Base-by-base conservation (phyloP, 2,113 vertebrate genomes). In the Paradisaea rubra region DNA sequence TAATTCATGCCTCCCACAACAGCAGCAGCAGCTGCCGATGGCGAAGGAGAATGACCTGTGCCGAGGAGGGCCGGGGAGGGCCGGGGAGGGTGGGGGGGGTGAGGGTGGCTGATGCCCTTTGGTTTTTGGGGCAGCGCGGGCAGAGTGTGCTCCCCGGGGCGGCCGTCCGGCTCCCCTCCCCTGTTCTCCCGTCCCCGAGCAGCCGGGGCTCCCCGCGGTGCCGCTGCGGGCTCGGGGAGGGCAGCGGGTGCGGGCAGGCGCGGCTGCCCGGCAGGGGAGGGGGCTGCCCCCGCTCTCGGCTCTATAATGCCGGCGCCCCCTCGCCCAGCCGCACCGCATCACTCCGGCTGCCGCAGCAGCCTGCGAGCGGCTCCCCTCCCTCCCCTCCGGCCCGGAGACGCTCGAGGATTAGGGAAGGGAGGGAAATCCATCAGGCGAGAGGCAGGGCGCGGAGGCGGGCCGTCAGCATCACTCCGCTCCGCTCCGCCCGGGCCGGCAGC, bases 341-440 rank as follows among this genome's bases (percentile, higher is more conserved):
- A 28, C 42, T 71, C 65, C 2, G 1, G 24, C 65, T 21, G 91
- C 87, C 14, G 49, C n/a, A 42, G 30, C 53, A 42, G 41, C 16
- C 12, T 7, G 31, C 11, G 18, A 13, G 45, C 30, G 33, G 44
- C 60, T 33, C 47, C 35, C 7, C 41, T 61, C 35, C 63, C 64
- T n/a, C 37, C 39, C 45, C 59, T 22, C 24, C 64, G 12, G 13
- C 57, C 28, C 21, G 21, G 70, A 57, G 68, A 41, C 19, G 44
- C 60, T 17, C 15, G 16, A 72, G 37, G 59, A 54, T 30, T 44
- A 37, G 61, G 80, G 47, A 35, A 79, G 80, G 52, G 76, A 64
- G 86, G 92, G 94, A 86, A 73, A 72, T 39, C 94, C 44, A 45
- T 74, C 96, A 93, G 96, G 95, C 63, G 95, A 69, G 93, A 24